phyloP scores from a whole-genome alignment of 92 coral and sea anemone species.

The Actinernus sp. region DNA sequence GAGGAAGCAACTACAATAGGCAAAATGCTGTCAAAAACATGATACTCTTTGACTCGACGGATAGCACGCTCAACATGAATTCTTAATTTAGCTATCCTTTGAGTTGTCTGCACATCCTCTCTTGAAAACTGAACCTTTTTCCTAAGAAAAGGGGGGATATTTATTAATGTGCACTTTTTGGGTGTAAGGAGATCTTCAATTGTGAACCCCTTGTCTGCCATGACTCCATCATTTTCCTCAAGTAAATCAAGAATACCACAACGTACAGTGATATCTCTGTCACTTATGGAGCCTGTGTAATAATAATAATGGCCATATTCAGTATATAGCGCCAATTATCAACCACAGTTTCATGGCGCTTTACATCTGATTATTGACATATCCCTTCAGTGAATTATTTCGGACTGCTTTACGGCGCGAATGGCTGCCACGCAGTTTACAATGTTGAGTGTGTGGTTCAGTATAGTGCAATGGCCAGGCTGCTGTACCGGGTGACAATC shows the following conservation, averaged over 20 bases:
- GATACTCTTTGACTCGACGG: conserved; percentile 29
- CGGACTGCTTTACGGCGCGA: too few species aligned
- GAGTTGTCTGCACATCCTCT: conserved; percentile 33
- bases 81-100: conserved; percentile 35
- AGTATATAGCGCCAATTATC: too few species aligned
- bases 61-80: conserved; percentile 54
- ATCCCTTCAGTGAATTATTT: too few species aligned
- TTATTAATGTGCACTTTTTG: conserved; percentile 23
- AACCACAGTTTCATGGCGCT: too few species aligned
- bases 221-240: conserved; percentile 29
- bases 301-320: too few species aligned
- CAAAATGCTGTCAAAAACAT: conserved; percentile 31
- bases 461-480: too few species aligned
- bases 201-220: conserved; percentile 51
- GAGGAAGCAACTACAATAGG: conserved; percentile 43
- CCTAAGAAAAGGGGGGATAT: conserved; percentile 36
- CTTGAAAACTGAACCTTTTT: conserved; percentile 22
- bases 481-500: too few species aligned
- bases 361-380: too few species aligned
- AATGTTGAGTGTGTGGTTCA: too few species aligned
- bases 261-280: conserved; percentile 1
- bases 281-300: too few species aligned
- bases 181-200: conserved; percentile 30
- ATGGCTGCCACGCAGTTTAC: too few species aligned
- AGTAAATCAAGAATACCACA: conserved; percentile 18